phyloP scores from a whole-genome alignment of 2,113 vertebrate species.

The Cygnus atratus region DNA sequence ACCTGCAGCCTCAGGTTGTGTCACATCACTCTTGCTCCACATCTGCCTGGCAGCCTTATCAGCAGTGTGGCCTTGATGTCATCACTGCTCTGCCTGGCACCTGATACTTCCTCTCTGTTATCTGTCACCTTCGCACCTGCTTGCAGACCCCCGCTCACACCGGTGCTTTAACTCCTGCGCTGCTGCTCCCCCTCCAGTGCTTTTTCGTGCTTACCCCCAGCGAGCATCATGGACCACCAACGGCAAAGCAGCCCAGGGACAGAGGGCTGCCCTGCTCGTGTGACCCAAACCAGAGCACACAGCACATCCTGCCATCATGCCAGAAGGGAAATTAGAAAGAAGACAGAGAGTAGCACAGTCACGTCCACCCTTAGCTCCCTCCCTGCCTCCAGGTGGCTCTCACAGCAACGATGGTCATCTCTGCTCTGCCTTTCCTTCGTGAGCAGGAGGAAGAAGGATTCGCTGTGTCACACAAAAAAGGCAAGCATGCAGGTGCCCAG shows the following conservation, averaged over 20 bases:
- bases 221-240: rapidly evolving
- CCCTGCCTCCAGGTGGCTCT: neutral
- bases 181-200: neutral
- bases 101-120: neutral
- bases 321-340: neutral
- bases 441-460: neutral
- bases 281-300: neutral
- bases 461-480: neutral
- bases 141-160: rapidly evolving
- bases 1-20: neutral
- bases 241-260: rapidly evolving
- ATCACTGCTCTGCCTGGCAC: neutral
- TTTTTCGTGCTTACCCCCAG: neutral
- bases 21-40: neutral
- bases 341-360: neutral
- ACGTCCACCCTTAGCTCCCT: neutral
- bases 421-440: neutral
- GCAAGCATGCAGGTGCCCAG: neutral
- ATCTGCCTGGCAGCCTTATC: neutral
- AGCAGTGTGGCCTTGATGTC: neutral
- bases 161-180: neutral
- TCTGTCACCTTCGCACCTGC: neutral
- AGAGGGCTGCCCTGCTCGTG: rapidly evolving
- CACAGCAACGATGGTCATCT: rapidly evolving
- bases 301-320: rapidly evolving